phyloP scores from a whole-genome alignment of 2,888 invertebrate species.

The Sphaerophoria rueppellii region DNA sequence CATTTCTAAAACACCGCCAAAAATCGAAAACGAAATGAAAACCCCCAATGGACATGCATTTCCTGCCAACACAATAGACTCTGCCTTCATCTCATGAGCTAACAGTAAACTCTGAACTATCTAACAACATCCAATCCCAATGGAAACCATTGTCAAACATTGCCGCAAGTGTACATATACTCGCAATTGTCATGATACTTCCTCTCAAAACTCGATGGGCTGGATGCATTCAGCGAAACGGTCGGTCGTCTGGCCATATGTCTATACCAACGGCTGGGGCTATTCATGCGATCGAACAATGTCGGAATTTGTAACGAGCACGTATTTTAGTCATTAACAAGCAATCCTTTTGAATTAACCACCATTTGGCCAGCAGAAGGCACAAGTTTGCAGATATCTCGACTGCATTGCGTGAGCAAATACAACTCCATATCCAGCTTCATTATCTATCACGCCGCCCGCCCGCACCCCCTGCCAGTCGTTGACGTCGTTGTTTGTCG shows the following conservation, averaged over 20 bases:
- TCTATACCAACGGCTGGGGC: not conserved
- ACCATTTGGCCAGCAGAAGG: constrained; percentile 39
- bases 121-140: not conserved
- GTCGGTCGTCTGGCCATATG: not conserved
- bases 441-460: constrained; percentile 23
- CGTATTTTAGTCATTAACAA: constrained; percentile 63
- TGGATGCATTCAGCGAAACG: not conserved
- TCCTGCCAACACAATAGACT: not conserved
- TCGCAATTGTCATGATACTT: constrained; percentile 44
- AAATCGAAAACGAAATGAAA: not conserved
- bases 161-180: constrained; percentile 39
- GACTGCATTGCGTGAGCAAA: constrained; percentile 68
- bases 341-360: constrained; percentile 47
- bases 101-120: not conserved
- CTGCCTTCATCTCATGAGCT: not conserved
- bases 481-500: not conserved
- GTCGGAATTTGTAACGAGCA: constrained; percentile 56
- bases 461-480: not conserved
- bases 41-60: not conserved
- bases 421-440: constrained; percentile 26
- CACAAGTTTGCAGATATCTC: not conserved
- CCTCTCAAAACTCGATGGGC: not conserved
- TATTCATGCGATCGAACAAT: constrained; percentile 54
- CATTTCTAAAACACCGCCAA: too few relatives aligned
- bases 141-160: constrained; percentile 30